Percentiles rank a stretch among this genome's conserved stretches.
Conservation (phyloP, 2,888 invertebrate species). For the Cetonia aurata region DNA sequence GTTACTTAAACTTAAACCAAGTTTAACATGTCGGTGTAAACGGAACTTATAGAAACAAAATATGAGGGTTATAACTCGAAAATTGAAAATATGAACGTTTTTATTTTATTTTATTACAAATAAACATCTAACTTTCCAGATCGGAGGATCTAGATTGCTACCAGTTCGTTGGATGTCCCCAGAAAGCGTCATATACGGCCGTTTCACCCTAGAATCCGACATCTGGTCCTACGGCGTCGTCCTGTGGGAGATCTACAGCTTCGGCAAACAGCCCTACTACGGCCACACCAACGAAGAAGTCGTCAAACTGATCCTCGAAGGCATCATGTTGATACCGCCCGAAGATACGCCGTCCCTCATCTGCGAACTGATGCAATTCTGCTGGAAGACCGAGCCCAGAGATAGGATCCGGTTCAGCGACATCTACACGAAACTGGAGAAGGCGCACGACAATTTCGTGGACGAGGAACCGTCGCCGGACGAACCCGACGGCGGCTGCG, state of each 20-base stretch:
- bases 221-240: constrained; percentile 95
- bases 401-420: constrained; percentile 81
- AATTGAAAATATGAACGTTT: too few species aligned
- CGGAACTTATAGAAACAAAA: too few species aligned
- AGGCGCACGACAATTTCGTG: constrained; percentile 54
- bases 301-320: constrained; percentile 82
- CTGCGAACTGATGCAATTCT: constrained; percentile 81
- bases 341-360: constrained; percentile 81
- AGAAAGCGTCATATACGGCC: constrained; percentile 89
- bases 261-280: constrained; percentile 93
- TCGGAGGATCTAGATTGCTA: constrained; percentile 83
- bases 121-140: constrained; percentile 62
- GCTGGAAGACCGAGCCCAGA: constrained; percentile 85
- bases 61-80: too few species aligned
- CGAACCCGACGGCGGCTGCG: constrained; percentile 1
- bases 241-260: constrained; percentile 94
- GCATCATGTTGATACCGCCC: constrained; percentile 84
- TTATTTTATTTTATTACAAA: too few species aligned
- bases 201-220: constrained; percentile 91
- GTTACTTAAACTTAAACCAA: too few species aligned
- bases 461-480: constrained; percentile 12
- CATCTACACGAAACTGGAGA: constrained; percentile 75
- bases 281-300: constrained; percentile 92
- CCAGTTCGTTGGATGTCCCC: constrained; percentile 98
- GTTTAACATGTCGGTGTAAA: too few species aligned